These are phyloP conservation scores for Alfaro cultratus DNA, from an alignment of 2,797 vertebrate species.

Conservation along the genomic window DNA sequence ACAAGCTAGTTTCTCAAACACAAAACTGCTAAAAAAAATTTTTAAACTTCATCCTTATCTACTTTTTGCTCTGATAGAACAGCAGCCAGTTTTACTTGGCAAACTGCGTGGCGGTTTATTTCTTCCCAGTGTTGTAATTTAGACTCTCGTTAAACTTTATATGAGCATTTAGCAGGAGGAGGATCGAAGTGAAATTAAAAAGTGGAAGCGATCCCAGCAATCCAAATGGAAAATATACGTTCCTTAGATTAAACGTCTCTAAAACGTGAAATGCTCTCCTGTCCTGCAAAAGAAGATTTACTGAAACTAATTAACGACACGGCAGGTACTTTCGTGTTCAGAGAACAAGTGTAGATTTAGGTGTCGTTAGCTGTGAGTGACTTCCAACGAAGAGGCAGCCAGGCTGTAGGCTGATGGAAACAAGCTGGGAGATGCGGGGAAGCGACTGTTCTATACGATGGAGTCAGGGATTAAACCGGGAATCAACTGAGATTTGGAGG, in stretches of 20 bases:
- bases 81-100: background rate
- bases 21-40: background rate
- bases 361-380: slow-evolving; percentile 53
- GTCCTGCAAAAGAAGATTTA: slow-evolving; percentile 8
- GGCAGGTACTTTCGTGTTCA: slow-evolving; percentile 20
- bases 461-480: slow-evolving; percentile 43
- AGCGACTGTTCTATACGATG: slow-evolving; percentile 27
- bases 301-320: slow-evolving; percentile 18
- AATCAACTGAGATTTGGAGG: slow-evolving; percentile 52
- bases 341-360: slow-evolving; percentile 46
- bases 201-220: background rate
- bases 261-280: background rate
- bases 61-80: background rate
- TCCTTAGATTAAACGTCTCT: background rate
- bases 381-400: slow-evolving; percentile 46
- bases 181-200: background rate
- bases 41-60: background rate
- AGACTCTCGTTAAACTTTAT: background rate
- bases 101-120: background rate
- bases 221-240: slow-evolving; percentile 8
- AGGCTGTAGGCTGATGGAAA: slow-evolving; percentile 25
- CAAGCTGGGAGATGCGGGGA: slow-evolving; percentile 21
- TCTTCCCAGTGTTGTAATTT: background rate
- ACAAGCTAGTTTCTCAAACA: background rate
- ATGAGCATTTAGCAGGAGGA: background rate